Conservation (phyloP, 2,888 invertebrate species). For the Operophtera brumata region DNA sequence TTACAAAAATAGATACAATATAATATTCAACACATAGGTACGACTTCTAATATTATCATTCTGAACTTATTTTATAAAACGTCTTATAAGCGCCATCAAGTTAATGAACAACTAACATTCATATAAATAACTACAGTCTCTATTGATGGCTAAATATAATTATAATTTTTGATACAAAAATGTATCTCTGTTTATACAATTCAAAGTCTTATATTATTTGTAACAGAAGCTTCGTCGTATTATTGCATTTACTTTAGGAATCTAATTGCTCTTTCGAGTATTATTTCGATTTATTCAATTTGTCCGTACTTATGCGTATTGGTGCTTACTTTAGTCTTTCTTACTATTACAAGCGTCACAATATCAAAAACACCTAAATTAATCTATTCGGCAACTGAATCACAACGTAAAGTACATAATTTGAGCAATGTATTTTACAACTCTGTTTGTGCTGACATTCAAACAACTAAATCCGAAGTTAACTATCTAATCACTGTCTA, state of each 20-base stretch:
- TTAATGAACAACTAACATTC: slow-evolving; percentile 70
- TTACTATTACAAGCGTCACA: slow-evolving; percentile 45
- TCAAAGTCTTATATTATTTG: slow-evolving; percentile 37
- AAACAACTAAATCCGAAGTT: slow-evolving; percentile 41
- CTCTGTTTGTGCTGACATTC: slow-evolving; percentile 52
- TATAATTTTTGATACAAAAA: slow-evolving; percentile 47
- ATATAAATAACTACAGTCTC: slow-evolving; percentile 74
- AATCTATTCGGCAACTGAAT: slow-evolving; percentile 50
- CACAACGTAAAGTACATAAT: slow-evolving; percentile 42
- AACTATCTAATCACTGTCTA: slow-evolving; percentile 11
- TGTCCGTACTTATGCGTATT: slow-evolving; percentile 36
- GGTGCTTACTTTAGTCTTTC: slow-evolving; percentile 43
- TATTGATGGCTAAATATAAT: slow-evolving; percentile 60
- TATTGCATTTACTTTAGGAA: slow-evolving; percentile 52
- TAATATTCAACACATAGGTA: slow-evolving; percentile 32
- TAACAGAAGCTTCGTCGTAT: slow-evolving; percentile 44
- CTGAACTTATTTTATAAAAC: slow-evolving; percentile 49
- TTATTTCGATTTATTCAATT: slow-evolving; percentile 18
- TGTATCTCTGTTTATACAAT: slow-evolving; percentile 33
- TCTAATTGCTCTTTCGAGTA: slow-evolving; percentile 35
- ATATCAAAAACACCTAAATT: slow-evolving; percentile 44
- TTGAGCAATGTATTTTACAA: slow-evolving; percentile 58
- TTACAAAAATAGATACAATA: slow-evolving; percentile 52
- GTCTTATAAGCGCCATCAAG: slow-evolving; percentile 60
- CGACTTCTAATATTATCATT: slow-evolving; percentile 38